Evolutionary conservation across 2,888 invertebrate species (phyloP), one percentile per base, ranked within the genome.

Genomic region (Cephus spinipes): DNA sequence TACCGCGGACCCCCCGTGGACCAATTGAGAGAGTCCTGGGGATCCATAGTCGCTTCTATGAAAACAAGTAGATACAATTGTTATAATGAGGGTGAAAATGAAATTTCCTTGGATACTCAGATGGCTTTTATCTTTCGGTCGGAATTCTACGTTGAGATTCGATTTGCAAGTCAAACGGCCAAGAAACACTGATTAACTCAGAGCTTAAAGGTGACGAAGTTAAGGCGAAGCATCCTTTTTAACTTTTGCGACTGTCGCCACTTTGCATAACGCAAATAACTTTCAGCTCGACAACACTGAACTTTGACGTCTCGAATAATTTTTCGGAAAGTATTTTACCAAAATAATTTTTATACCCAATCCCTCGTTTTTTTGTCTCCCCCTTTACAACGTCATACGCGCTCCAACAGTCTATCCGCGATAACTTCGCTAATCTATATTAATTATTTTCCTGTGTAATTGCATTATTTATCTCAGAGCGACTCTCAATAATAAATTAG

Each of bases 401-500:
- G 23, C 55, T 9, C 23, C 55, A 2, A 55, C 4, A 23, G 9
- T 23, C 55, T 6, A n/a, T 33, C 11, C 3, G n/a, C 3, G 11
- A n/a, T 33, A 74, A 30, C 35, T n/a, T 31, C 31, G n/a, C 6
- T 23, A 34, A 74, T 74, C 74, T 12, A 74, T 74, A 74, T 33
- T 74, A 74, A 74, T 74, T 74, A 74, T 74, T 74, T 34, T 35
- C n/a, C 74, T 74, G 74, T 35, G 74, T n/a, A 74, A 74, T 74
- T 74, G 74, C 74, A 74, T 74, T 74, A 74, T 74, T 74, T 74
- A 74, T 33, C 74, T 32, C 74, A 34, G 23, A 12, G 23, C 23
- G 35, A 74, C 12, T 74, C 36, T 33, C 74, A 34, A 74, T 74
- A 74, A 74, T 74, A 74, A 34, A 34, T 74, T 33, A 74, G n/a